Evolutionary conservation across 2,797 vertebrate genomes (phyloP), one percentile per base, ranked within the genome.

Genomic region (Ataeniobius toweri): DNA sequence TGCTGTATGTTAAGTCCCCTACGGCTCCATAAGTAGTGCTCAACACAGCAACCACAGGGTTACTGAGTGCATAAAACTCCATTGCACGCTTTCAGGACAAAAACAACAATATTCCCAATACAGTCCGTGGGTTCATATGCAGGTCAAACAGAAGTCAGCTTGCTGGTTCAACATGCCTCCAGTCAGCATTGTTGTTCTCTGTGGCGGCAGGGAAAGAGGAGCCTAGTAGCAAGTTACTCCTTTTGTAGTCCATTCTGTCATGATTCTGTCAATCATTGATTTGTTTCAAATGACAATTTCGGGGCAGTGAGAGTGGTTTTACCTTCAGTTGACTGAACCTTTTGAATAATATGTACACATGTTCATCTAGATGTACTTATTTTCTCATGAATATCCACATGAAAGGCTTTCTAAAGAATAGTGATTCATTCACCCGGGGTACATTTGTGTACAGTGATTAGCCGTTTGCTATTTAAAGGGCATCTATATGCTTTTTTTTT

Each of bases 251-350:
- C 82, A 53, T 80, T 75, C 77, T 82, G 82, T 36, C 36, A 88
- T 85, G 70, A 83, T 83, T 36, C 36, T 89, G 80, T 89, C 85
- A 82, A 88, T 86, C 89, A 80, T 80, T 85, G 85, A 86, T 73
- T 86, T 74, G 81, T 83, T 88, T 90, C 58, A 61, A 78, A 86
- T 84, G 80, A 82, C 82, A 53, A 75, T 83, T 70, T 80, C 76
- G 91, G 93, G 93, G 93, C 93, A 92, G 92, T 92, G 88, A 92
- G 89, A 90, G 90, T 84, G 91, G 91, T 86, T 88, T 70, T 59
- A 78, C 84, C 77, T 86, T 90, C 84, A 80, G 81, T 80, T 79
- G 76, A 74, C 72, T 75, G 77, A 82, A 86, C 83, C 90, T 83
- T 85, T 82, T 79, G 76, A 78, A 77, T 79, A 90, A 89, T 93